Conservation (phyloP, 2,797 vertebrate species). For the Enteromius trimaculatus region DNA sequence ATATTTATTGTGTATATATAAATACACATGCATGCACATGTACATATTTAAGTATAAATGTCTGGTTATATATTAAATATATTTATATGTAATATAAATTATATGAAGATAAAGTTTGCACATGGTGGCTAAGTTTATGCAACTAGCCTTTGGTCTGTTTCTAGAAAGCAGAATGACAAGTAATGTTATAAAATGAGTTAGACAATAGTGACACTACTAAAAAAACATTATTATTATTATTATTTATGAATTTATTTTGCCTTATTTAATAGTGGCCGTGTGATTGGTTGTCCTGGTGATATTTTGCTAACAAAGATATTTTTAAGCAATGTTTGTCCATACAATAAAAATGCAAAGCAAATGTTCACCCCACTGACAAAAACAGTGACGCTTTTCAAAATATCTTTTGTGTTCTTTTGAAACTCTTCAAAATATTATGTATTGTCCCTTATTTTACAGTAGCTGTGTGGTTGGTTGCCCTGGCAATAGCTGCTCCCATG, state of each 20-base stretch:
- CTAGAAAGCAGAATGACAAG: neutral
- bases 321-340: neutral
- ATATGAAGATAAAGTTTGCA: too few relatives aligned
- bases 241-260: neutral
- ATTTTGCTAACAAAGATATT: neutral
- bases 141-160: neutral
- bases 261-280: slow-evolving; percentile 40
- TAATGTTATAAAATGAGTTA: neutral
- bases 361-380: neutral
- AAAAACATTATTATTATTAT: neutral
- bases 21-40: too few relatives aligned
- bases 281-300: slow-evolving; percentile 54
- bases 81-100: too few relatives aligned
- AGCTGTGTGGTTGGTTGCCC: slow-evolving; percentile 57
- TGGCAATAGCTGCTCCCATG: slow-evolving; percentile 61
- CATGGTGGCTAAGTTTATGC: too few relatives aligned
- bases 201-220: neutral
- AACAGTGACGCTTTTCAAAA: neutral
- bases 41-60: too few relatives aligned
- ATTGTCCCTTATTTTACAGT: slow-evolving; percentile 38
- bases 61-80: too few relatives aligned
- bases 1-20: too few relatives aligned
- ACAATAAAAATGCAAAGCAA: neutral
- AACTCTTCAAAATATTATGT: neutral
- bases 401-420: neutral